Evolutionary conservation across 2,888 invertebrate genomes (phyloP).

Genomic region (Metallyticus violacea): DNA sequence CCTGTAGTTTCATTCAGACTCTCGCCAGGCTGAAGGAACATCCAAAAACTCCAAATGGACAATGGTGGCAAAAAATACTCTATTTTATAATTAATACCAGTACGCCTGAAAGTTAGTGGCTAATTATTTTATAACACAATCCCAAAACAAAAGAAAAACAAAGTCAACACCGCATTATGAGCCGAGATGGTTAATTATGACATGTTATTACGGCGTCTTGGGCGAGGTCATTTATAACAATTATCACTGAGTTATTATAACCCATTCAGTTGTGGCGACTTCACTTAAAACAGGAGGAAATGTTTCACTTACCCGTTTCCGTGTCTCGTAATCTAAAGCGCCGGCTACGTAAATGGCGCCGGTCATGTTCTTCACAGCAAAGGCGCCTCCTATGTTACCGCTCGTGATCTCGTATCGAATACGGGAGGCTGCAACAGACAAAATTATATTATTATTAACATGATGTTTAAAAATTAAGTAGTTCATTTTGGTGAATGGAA

Average conservation of each 20-base stretch:
- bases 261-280: neutral
- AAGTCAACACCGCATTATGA: too few relatives aligned
- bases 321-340: constrained; percentile 93
- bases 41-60: too few relatives aligned
- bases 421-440: constrained; percentile 77
- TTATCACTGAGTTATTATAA: neutral
- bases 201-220: neutral
- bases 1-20: too few relatives aligned
- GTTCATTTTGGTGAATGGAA: too few relatives aligned
- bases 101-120: too few relatives aligned
- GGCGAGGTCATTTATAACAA: too few relatives aligned
- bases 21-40: too few relatives aligned
- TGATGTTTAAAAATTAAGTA: too few relatives aligned
- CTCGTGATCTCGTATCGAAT: constrained; percentile 99
- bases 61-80: too few relatives aligned
- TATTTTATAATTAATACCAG: too few relatives aligned
- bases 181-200: neutral
- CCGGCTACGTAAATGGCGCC: constrained; percentile 98
- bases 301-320: constrained; percentile 79
- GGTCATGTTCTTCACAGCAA: constrained; percentile 97
- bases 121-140: too few relatives aligned
- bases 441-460: constrained; percentile 30
- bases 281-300: neutral
- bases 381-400: constrained; percentile 97
- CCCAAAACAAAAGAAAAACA: too few relatives aligned